These are phyloP conservation scores for Zaprionus ghesquierei DNA, from an alignment of 1,140 invertebrate species.

Conservation along the genomic window DNA sequence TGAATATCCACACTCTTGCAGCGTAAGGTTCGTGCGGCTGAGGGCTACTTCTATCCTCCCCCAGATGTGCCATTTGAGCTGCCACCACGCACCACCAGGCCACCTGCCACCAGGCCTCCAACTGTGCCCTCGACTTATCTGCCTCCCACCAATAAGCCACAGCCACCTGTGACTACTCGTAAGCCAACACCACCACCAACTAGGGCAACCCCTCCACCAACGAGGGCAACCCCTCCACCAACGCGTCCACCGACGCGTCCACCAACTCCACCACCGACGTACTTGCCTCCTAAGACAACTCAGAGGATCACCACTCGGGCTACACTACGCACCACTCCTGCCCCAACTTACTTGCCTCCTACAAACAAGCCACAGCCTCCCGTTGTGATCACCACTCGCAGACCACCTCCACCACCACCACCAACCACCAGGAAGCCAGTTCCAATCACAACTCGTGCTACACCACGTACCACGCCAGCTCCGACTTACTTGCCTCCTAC, in stretches of 20 bases:
- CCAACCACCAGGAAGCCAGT: slow-evolving; percentile 35
- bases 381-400: slow-evolving; percentile 33
- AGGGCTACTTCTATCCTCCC: slow-evolving; percentile 72
- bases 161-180: slow-evolving; percentile 49
- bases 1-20: slow-evolving; percentile 20
- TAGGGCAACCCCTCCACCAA: slow-evolving; percentile 28
- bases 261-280: slow-evolving; percentile 46
- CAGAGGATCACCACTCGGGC: slow-evolving; percentile 18
- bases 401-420: slow-evolving; percentile 26
- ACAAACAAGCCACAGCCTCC: slow-evolving; percentile 44
- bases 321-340: slow-evolving; percentile 27
- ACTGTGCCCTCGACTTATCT: slow-evolving; percentile 38
- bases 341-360: slow-evolving; percentile 54
- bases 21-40: slow-evolving; percentile 68
- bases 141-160: slow-evolving; percentile 64
- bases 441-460: slow-evolving; percentile 20
- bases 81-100: slow-evolving; percentile 49
- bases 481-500: slow-evolving; percentile 53
- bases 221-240: slow-evolving; percentile 31
- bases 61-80: slow-evolving; percentile 69
- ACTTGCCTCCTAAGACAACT: slow-evolving; percentile 53
- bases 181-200: slow-evolving; percentile 18
- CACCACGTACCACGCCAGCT: slow-evolving; percentile 27
- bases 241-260: slow-evolving; percentile 38
- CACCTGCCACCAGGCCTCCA: slow-evolving; percentile 54